Evolutionary conservation across 2,797 vertebrate genomes (phyloP), one percentile per base, ranked within the genome.

Genomic region (Amphiprion clarkii): DNA sequence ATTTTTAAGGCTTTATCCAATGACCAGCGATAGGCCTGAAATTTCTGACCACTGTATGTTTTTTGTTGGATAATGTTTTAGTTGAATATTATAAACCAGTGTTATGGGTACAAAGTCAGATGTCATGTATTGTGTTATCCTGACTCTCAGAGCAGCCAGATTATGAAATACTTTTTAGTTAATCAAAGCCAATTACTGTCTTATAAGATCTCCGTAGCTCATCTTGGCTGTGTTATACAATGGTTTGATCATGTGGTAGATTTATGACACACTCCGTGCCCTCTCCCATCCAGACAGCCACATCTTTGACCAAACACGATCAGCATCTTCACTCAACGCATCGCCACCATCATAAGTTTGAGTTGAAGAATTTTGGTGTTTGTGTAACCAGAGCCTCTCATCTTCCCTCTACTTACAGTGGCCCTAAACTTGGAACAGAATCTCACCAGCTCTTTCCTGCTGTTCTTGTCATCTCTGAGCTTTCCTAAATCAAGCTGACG

Each of bases 401-500:
- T 71, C 64, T 29, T 54, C 48, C 36, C 25, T 25, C 13, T 52
- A 25, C 31, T 66, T 29, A 54, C 42, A 48, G 40, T 25, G 44
- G 51, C n/a, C 44, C 3, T 1, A 33, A 73, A 70, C 67, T 58
- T 39, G 48, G 61, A 68, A 58, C 59, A 14, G 29, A 36, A 27
- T 61, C 77, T 16, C 44, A n/a, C 27, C 16, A 29, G 11, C 59
- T 64, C 54, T 23, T 53, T 51, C 70, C 54, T 60, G 51, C 64
- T 64, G 51, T 67, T 83, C 36, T 46, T 11, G 33, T 72, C 58
- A 12, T 46, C 56, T 73, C 53, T 60, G 7, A n/a, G 69, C 61
- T 78, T 66, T 16, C 51, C 48, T 87, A 77, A 92, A 83, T 82
- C 29, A 83, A 60, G 66, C 23, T 66, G 85, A 73, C 72, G 16